Evolutionary conservation across 1,140 invertebrate species (phyloP).

Genomic region (Lineus longissimus): DNA sequence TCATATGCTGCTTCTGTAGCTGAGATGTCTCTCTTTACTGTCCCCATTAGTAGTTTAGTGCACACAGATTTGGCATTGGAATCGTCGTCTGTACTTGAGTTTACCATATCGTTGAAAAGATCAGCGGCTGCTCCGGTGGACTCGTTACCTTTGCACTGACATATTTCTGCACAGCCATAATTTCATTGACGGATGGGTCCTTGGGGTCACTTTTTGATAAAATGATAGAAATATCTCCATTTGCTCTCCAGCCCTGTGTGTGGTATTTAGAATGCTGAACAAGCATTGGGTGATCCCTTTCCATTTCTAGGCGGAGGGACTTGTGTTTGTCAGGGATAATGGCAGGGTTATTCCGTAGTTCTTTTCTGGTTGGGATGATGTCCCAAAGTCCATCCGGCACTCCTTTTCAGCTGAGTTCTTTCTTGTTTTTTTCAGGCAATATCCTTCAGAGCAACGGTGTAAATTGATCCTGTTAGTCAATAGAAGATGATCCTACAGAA

Average conservation of each 20-base stretch:
- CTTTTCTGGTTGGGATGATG: background rate
- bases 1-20: background rate
- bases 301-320: background rate
- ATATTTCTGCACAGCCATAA: no score
- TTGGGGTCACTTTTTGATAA: background rate
- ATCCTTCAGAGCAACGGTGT: slow-evolving; percentile 20
- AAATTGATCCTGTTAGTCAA: slow-evolving; percentile 16
- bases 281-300: background rate
- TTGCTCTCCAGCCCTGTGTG: background rate
- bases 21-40: background rate
- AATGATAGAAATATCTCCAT: slow-evolving; percentile 5
- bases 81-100: background rate
- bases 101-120: background rate
- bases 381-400: background rate
- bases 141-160: background rate
- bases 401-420: no score
- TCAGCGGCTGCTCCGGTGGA: background rate
- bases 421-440: slow-evolving; percentile 9
- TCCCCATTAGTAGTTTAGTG: background rate
- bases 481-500: slow-evolving; percentile 15
- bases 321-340: background rate
- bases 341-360: background rate
- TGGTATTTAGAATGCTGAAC: background rate
- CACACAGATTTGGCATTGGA: background rate
- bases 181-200: background rate